Conservation (phyloP, 2,113 vertebrate species). For the Noctilio leporinus region DNA sequence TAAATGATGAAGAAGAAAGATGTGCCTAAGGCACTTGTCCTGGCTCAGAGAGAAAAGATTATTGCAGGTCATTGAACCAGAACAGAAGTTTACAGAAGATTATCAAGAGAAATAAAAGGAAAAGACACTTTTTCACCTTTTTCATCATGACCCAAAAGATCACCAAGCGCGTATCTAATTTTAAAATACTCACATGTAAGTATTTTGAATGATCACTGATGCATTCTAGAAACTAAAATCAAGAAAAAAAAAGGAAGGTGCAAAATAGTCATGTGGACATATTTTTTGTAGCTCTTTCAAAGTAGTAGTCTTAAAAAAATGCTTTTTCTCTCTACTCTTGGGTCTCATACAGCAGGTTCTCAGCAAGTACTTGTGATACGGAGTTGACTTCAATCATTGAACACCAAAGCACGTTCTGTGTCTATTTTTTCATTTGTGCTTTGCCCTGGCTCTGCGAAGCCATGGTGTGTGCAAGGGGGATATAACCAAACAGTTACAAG, state of each 20-base stretch:
- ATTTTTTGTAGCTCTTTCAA: background rate
- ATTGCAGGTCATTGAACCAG: conserved; percentile 50
- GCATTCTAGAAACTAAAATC: conserved; percentile 30
- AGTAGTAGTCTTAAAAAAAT: background rate
- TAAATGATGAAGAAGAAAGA: conserved; percentile 76
- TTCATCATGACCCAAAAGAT: conserved; percentile 40
- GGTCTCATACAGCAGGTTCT: background rate
- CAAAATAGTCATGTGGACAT: background rate
- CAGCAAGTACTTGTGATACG: background rate
- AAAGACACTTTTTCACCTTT: conserved; percentile 36
- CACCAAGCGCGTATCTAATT: conserved; percentile 19
- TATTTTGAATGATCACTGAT: conserved; percentile 42
- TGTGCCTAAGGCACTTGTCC: conserved; percentile 51
- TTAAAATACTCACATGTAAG: conserved; percentile 13
- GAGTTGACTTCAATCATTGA: background rate
- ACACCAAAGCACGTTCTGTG: background rate
- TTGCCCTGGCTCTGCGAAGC: background rate
- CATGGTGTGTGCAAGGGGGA: background rate
- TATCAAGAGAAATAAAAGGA: conserved; percentile 48
- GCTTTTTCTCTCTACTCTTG: background rate
- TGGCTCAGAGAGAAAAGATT: conserved; percentile 53
- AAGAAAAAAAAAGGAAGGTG: background rate
- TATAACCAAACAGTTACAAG: background rate
- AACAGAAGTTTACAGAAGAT: conserved; percentile 43
- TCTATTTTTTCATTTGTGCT: background rate